Conservation (phyloP, 2,888 invertebrate genomes). For the Tuta absoluta region DNA sequence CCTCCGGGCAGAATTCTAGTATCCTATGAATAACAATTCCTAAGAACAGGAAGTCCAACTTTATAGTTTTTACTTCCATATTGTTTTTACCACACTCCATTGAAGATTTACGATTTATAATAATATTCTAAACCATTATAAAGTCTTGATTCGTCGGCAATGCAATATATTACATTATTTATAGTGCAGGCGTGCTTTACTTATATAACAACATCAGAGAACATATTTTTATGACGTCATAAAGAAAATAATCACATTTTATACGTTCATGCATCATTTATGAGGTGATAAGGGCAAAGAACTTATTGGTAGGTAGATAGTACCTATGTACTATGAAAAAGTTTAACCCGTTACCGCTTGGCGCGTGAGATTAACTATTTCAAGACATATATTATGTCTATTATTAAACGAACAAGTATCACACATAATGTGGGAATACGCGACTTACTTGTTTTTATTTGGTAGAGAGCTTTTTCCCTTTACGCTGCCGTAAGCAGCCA, state of each 20-base stretch:
- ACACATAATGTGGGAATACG: no score
- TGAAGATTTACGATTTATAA: slow-evolving; percentile 14
- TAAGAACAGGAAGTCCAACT: slow-evolving; percentile 10
- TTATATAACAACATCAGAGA: slow-evolving; percentile 30
- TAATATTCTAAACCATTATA: slow-evolving; percentile 10
- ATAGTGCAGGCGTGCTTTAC: slow-evolving; percentile 23
- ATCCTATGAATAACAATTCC: background rate
- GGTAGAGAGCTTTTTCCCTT: no score
- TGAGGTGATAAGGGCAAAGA: slow-evolving; percentile 45
- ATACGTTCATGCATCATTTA: slow-evolving; percentile 53
- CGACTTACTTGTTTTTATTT: no score
- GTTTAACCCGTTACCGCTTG: no score
- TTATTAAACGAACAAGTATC: no score
- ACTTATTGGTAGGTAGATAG: slow-evolving; percentile 11
- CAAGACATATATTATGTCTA: no score
- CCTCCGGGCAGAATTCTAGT: no score
- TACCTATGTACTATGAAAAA: background rate
- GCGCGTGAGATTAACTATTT: no score
- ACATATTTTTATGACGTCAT: slow-evolving; percentile 33
- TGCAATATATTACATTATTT: slow-evolving; percentile 21
- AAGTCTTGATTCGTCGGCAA: slow-evolving; percentile 10
- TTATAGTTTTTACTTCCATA: slow-evolving; percentile 7
- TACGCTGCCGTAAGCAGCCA: no score
- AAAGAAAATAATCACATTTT: slow-evolving; percentile 46
- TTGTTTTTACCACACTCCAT: slow-evolving; percentile 14